Evolutionary conservation across 2,888 invertebrate genomes (phyloP).

Genomic region (Agrenia bidenticulata): DNA sequence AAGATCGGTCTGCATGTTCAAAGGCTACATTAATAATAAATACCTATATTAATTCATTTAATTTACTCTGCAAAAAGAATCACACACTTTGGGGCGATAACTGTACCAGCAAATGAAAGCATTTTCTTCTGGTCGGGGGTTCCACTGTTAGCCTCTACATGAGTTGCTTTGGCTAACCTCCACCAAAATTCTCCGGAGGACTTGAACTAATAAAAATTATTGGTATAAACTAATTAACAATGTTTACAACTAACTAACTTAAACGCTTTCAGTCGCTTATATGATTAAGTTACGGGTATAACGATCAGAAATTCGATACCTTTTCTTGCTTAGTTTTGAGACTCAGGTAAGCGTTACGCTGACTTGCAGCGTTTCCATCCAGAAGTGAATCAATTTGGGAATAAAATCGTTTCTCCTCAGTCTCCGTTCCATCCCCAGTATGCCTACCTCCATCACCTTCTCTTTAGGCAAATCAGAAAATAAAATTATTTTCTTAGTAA

Average conservation of each 20-base stretch:
- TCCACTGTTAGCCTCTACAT: slow-evolving; percentile 55
- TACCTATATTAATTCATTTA: too few species aligned
- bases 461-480: neutral
- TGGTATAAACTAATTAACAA: slow-evolving; percentile 35
- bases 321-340: slow-evolving; percentile 55
- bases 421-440: neutral
- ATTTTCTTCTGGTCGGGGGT: slow-evolving; percentile 56
- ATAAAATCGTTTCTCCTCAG: slow-evolving; percentile 18
- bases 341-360: slow-evolving; percentile 55
- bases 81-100: neutral
- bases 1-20: slow-evolving; percentile 61
- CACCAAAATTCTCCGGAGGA: slow-evolving; percentile 57
- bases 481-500: too few species aligned
- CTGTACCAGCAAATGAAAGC: slow-evolving; percentile 54
- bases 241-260: slow-evolving; percentile 14
- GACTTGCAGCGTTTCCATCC: slow-evolving; percentile 55
- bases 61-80: neutral
- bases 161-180: slow-evolving; percentile 58
- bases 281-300: neutral
- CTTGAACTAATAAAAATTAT: slow-evolving; percentile 48
- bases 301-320: slow-evolving; percentile 45
- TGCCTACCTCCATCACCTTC: neutral
- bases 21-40: too few species aligned
- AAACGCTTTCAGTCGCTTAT: too few species aligned
- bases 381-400: slow-evolving; percentile 55